Evolutionary conservation across 1,140 invertebrate species (phyloP), one percentile per base, ranked within the genome.

Genomic region (Drosophila pallidifrons): DNA sequence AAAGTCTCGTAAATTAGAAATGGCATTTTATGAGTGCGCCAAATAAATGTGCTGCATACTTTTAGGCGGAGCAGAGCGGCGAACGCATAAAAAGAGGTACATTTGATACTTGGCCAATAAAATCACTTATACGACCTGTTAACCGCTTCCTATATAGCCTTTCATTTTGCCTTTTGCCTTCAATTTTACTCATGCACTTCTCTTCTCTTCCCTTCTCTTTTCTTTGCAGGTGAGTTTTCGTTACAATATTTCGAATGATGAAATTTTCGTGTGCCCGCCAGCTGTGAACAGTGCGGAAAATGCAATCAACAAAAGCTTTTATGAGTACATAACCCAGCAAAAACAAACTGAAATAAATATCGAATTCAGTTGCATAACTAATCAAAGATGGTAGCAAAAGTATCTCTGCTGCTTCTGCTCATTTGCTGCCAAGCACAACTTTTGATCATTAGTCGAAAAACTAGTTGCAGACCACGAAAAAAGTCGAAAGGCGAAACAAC

Each of bases 121-220:
- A 88, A 83, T 88, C 82, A 79, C 80, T 69, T 81, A 83, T 89
- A 88, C 85, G 85, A 89, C 85, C 73, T 89, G 85, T 89, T 83
- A 88, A 88, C 77, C 80, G 70, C 65, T 83, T 75, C 38, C 15
- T 5, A 64, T 49, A 75, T 49, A 25, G 78, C 66, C 20, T 25
- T 25, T 25, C 20, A 25, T 78, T 80, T 78, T 69, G n/a, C 51
- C 15, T 47, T 46, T 15, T 49, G 58, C 46, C 46, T 16, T 25
- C 35, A 25, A 65, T 35, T 63, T 58, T 57, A 63, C 60, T 77
- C 43, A 61, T 72, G 25, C 64, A 20, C 1, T 11, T 57, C 28
- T 57, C 15, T 15, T 41, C 10, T 47, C 16, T 49, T 8, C 25
- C n/a, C 10, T 41, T 10, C 6, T n/a, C 28, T 25, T 64, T 32